Base-by-base conservation (phyloP, 2,113 vertebrate genomes). In the Nothobranchius furzeri region DNA sequence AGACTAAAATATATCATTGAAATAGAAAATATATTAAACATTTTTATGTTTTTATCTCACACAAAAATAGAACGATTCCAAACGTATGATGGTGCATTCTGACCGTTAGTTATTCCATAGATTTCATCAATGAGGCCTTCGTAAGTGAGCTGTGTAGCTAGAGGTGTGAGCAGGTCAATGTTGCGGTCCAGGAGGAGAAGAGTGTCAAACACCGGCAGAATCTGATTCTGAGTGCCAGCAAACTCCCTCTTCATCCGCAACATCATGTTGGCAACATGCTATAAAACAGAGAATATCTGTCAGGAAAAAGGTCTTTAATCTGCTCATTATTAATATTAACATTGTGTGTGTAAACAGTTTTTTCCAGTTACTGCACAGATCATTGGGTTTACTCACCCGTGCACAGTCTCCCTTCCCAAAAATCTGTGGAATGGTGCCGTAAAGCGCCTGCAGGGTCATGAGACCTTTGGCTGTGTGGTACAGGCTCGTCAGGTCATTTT, bases 221-320 rank as follows among this genome's bases (percentile, higher is more conserved):
- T 91, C 3, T 96, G 94, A 67, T 95, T 98, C 70, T 98, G 96
- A 87, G 92, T 96, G 45, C 97, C 96, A 0, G 96, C 95, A 74
- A 98, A 96, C 87, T 99, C 98, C 0, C 96, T 92, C 91, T 97
- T 99, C 98, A 99, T 99, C 82, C 98, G 92, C 85, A 98, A 92
- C 96, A 99, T 99, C 98, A 99, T 99, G 69, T 98, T 99, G 72
- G 96, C 96, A 64, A 99, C 98, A 5, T 98, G 97, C 98, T 99
- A 85, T 25, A 72, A 64, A 70, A 42, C 68, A 73, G 12, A 8
- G 20, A 4, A 59, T 36, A 6, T 53, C 0, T 20, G 45, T 56
- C 2, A 66, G 64, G 47, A 37, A 49, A 15, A 59, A 42, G 1
- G 13, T n/a, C 17, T 17, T 30, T 17, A 1, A 15, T 42, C 40